These are phyloP conservation scores for Philypnodon macrostomus DNA, from an alignment of 2,797 vertebrate species.

Conservation along the genomic window DNA sequence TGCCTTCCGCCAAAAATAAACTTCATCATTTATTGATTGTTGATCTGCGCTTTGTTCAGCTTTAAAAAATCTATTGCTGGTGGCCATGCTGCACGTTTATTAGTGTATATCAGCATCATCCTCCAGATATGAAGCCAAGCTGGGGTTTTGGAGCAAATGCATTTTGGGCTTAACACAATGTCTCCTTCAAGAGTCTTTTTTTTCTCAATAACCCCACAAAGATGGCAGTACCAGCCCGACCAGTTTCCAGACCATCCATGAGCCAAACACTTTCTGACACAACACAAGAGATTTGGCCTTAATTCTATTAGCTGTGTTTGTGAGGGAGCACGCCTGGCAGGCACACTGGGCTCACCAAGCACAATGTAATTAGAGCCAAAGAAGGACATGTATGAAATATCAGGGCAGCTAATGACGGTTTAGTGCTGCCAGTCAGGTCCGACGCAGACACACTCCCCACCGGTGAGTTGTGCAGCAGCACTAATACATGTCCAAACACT, in stretches of 20 bases:
- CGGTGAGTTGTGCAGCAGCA: conserved; percentile 12
- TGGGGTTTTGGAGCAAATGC: too few relatives aligned
- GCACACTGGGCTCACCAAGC: conserved; percentile 61
- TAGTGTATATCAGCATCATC: too few relatives aligned
- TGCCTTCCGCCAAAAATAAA: too few relatives aligned
- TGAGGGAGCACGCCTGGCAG: conserved; percentile 55
- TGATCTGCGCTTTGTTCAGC: too few relatives aligned
- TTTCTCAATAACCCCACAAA: background rate
- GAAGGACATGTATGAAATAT: conserved; percentile 63
- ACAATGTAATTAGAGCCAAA: conserved; percentile 67
- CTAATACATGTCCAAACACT: conserved; percentile 5
- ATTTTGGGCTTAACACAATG: too few relatives aligned
- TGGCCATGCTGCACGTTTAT: too few relatives aligned
- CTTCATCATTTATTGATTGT: too few relatives aligned
- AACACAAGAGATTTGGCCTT: conserved; percentile 60
- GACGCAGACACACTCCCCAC: conserved; percentile 17
- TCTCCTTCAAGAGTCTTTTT: conserved; percentile 1
- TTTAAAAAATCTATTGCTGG: too few relatives aligned
- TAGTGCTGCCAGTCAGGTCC: conserved; percentile 58
- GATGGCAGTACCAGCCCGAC: background rate
- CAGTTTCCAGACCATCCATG: conserved; percentile 30
- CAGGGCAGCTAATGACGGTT: conserved; percentile 63
- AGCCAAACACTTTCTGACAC: conserved; percentile 71
- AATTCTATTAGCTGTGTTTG: conserved; percentile 75
- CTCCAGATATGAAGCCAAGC: too few relatives aligned